Conservation (phyloP, 2,888 invertebrate species). For the Drosophila tripunctata region DNA sequence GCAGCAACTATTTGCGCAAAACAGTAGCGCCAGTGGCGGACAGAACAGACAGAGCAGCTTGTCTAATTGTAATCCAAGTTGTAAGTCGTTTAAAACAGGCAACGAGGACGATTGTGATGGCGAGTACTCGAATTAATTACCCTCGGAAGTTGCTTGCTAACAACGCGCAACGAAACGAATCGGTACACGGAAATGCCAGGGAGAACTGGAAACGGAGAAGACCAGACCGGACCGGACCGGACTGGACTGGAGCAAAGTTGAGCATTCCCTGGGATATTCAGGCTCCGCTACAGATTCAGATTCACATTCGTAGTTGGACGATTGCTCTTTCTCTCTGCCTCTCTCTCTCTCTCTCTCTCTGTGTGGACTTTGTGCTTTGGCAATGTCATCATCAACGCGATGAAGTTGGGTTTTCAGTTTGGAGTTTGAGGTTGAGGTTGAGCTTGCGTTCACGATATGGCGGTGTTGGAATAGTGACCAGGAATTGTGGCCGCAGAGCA, state of each 20-base stretch:
- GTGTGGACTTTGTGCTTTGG: conserved; percentile 68
- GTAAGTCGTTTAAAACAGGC: conserved; percentile 84
- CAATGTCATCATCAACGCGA: conserved; percentile 75
- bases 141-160: conserved; percentile 82
- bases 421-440: conserved; percentile 64
- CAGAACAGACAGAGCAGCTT: conserved; percentile 80
- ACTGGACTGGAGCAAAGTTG: conserved; percentile 17
- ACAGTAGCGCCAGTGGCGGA: too few species aligned
- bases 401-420: conserved; percentile 59
- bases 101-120: conserved; percentile 50
- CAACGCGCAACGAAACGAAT: conserved; percentile 75
- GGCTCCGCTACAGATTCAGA: conserved; percentile 34
- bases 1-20: conserved; percentile 77
- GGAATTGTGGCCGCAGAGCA: conserved; percentile 73
- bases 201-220: too few species aligned
- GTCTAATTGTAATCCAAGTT: conserved; percentile 84
- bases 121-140: conserved; percentile 84
- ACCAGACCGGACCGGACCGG: conserved; percentile 28
- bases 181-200: conserved; percentile 73
- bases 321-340: too few species aligned
- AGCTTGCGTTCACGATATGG: conserved; percentile 66
- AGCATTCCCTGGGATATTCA: not conserved
- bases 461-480: conserved; percentile 46
- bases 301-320: conserved; percentile 41
- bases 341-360: too few species aligned